Evolutionary conservation across 2,797 vertebrate species (phyloP).

Genomic region (Erethizon dorsatum): DNA sequence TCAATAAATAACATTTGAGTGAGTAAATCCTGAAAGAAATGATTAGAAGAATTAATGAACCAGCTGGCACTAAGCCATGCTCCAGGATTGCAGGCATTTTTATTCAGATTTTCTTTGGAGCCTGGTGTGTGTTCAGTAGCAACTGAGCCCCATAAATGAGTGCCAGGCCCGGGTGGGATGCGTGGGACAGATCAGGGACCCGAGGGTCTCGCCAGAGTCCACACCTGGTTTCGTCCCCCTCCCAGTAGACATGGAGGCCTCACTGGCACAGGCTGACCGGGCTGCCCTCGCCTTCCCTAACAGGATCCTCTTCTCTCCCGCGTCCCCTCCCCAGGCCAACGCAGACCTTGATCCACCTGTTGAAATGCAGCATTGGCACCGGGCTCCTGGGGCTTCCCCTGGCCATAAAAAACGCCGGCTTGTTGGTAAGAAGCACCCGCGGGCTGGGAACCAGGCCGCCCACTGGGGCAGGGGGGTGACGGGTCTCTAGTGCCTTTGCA

Average conservation of each 20-base stretch:
- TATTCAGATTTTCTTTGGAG: background rate
- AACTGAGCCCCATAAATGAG: background rate
- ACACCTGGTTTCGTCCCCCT: background rate
- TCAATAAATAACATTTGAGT: background rate
- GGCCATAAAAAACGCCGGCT: conserved; percentile 93
- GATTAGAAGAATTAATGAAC: background rate
- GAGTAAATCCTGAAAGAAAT: background rate
- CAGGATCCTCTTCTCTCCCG: background rate
- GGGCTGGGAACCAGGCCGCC: background rate
- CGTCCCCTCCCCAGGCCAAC: conserved; percentile 85
- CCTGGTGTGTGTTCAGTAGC: background rate
- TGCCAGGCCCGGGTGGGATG: background rate
- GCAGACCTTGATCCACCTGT: conserved; percentile 93
- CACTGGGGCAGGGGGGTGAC: background rate
- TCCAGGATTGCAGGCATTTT: background rate
- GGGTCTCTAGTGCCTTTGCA: background rate
- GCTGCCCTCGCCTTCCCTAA: background rate
- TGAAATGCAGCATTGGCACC: conserved; percentile 94
- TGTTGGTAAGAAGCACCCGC: conserved; percentile 90
- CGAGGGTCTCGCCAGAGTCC: background rate
- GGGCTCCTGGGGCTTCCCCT: conserved; percentile 93
- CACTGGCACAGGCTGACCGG: background rate
- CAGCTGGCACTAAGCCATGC: background rate
- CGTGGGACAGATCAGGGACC: background rate
- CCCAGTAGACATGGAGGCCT: background rate